Evolutionary conservation across 2,888 invertebrate genomes (phyloP).

Genomic region (Periphyllus acericola): DNA sequence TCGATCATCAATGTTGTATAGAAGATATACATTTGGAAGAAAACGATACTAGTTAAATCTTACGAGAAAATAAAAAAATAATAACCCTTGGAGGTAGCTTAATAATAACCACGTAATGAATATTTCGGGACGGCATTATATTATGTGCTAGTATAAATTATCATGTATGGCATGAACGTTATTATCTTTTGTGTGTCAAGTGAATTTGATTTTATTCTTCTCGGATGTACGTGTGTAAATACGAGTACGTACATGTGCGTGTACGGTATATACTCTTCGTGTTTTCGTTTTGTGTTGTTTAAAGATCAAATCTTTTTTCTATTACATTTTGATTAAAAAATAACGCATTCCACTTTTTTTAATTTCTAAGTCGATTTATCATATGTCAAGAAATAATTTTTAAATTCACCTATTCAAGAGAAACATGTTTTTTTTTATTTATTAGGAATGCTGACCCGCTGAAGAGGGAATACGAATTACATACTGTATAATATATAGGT

Average conservation of each 20-base stretch:
- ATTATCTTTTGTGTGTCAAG: not conserved
- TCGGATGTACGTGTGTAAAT: not conserved
- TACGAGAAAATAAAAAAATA: no score
- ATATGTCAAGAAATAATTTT: slow-evolving; percentile 52
- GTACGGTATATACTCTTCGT: not conserved
- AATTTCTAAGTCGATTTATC: slow-evolving; percentile 55
- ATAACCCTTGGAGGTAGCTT: no score
- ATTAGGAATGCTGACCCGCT: slow-evolving; percentile 34
- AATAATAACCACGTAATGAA: no score
- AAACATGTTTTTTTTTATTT: slow-evolving; percentile 46
- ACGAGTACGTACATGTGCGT: no score
- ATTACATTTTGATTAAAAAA: slow-evolving; percentile 44
- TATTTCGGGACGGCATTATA: not conserved
- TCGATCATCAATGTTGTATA: no score
- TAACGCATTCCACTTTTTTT: slow-evolving; percentile 36
- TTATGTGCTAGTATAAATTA: not conserved
- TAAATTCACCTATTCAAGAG: slow-evolving; percentile 53
- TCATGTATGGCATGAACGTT: not conserved
- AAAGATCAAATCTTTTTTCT: slow-evolving; percentile 35
- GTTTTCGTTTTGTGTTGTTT: not conserved
- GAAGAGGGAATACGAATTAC: slow-evolving; percentile 29
- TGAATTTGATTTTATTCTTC: slow-evolving; percentile 4
- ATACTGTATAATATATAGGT: not conserved
- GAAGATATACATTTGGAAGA: no score
- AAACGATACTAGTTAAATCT: no score